Conservation (phyloP, 2,888 invertebrate genomes). For the Caenorhabditis wallacei region DNA sequence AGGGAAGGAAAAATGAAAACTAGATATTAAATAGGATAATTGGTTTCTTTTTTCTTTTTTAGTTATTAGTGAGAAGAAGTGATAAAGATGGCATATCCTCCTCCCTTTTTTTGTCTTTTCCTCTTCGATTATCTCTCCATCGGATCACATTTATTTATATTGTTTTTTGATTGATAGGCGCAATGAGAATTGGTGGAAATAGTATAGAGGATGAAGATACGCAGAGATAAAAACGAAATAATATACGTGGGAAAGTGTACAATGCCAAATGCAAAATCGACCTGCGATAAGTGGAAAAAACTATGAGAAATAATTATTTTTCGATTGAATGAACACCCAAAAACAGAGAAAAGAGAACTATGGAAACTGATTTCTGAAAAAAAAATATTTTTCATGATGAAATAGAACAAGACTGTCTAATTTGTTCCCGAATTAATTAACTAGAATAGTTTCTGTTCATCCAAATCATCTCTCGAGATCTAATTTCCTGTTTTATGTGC, state of each 20-base stretch:
- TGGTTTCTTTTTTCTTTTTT: constrained; percentile 24
- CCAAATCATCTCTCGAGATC: background rate
- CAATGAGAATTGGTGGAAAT: constrained; percentile 4
- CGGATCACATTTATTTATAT: constrained; percentile 42
- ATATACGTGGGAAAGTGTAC: constrained; percentile 53
- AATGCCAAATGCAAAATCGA: constrained; percentile 16
- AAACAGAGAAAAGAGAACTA: background rate
- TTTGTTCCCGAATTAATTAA: too few species aligned
- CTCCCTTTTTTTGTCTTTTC: background rate
- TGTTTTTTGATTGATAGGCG: constrained; percentile 60
- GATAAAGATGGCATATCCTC: constrained; percentile 39
- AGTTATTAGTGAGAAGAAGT: constrained; percentile 12
- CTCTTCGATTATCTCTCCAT: constrained; percentile 34
- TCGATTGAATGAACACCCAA: background rate
- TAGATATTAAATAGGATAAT: constrained; percentile 52
- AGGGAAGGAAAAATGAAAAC: background rate
- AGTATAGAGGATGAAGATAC: constrained; percentile 21
- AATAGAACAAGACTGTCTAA: too few species aligned
- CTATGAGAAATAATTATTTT: constrained; percentile 1
- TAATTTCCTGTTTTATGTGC: constrained; percentile 31
- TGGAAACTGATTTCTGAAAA: background rate
- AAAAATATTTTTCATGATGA: background rate
- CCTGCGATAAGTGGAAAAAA: constrained; percentile 10
- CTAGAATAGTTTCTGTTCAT: too few species aligned
- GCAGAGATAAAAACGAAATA: constrained; percentile 26